Conservation (phyloP, 1,140 invertebrate genomes). For the Solenopsis fugax region DNA sequence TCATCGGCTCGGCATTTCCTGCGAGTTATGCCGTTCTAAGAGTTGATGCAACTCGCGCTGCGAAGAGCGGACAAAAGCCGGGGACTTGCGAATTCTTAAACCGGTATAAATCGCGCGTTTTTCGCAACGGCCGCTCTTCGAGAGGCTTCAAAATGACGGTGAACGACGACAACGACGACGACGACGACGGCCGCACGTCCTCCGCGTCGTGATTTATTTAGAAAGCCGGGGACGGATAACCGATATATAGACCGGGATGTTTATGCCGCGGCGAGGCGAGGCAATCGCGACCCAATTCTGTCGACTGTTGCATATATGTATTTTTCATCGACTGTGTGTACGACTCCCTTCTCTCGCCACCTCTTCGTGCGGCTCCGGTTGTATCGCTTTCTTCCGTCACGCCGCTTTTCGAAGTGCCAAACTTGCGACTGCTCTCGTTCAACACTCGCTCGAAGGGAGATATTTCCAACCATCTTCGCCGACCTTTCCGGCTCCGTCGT, state of each 20-base stretch:
- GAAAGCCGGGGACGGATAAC: neutral
- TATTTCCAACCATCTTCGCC: neutral
- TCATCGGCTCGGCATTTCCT: too few relatives aligned
- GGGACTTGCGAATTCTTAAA: neutral
- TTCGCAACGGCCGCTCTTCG: neutral
- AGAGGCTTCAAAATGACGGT: neutral
- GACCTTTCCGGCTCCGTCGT: neutral
- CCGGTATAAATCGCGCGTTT: neutral
- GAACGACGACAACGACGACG: neutral
- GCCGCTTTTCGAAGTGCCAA: conserved; percentile 9
- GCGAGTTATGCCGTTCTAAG: too few relatives aligned
- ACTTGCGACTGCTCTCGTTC: conserved; percentile 30
- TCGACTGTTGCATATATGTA: conserved; percentile 48
- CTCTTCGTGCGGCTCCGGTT: neutral
- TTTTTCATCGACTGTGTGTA: conserved; percentile 46
- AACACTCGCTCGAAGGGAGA: conserved; percentile 3
- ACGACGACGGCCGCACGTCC: neutral
- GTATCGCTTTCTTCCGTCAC: conserved; percentile 26
- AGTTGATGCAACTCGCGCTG: too few relatives aligned
- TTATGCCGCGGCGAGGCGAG: neutral
- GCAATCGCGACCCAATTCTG: conserved; percentile 47
- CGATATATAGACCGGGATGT: conserved; percentile 13
- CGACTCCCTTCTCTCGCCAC: neutral
- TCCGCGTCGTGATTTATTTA: conserved; percentile 28
- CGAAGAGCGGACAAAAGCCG: too few relatives aligned